Conservation (phyloP, 2,113 vertebrate genomes). For the Bubo blakistoni region DNA sequence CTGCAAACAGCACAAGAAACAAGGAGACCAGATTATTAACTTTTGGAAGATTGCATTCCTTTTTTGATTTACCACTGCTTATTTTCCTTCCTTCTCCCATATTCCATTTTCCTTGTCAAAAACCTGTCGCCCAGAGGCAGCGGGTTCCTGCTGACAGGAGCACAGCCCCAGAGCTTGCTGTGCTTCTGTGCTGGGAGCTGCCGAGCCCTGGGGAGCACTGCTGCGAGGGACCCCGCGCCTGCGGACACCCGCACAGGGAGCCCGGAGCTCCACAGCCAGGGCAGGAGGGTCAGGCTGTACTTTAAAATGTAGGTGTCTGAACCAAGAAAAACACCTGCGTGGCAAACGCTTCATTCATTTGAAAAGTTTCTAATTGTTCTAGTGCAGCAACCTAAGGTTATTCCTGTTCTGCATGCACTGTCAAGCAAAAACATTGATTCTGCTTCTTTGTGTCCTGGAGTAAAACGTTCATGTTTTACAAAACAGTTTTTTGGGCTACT, state of each 20-base stretch:
- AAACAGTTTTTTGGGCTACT: conserved; percentile 2
- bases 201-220: neutral
- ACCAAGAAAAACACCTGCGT: neutral
- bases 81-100: neutral
- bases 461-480: neutral
- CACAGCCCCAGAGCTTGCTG: too few relatives aligned
- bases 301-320: too few relatives aligned
- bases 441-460: conserved; percentile 19
- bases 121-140: neutral
- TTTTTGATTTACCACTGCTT: neutral
- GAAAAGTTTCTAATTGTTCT: conserved; percentile 6
- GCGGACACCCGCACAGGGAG: fast-evolving
- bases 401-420: neutral
- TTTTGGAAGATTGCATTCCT: neutral
- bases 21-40: neutral
- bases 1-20: neutral
- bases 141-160: neutral
- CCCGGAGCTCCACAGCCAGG: neutral
- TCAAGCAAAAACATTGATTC: neutral
- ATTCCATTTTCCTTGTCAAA: neutral
- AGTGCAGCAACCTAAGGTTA: neutral
- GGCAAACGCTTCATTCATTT: neutral
- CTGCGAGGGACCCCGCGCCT: fast-evolving
- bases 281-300: too few relatives aligned
- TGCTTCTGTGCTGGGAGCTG: neutral